Conservation (phyloP, 2,797 vertebrate species). For the Mycteria americana region DNA sequence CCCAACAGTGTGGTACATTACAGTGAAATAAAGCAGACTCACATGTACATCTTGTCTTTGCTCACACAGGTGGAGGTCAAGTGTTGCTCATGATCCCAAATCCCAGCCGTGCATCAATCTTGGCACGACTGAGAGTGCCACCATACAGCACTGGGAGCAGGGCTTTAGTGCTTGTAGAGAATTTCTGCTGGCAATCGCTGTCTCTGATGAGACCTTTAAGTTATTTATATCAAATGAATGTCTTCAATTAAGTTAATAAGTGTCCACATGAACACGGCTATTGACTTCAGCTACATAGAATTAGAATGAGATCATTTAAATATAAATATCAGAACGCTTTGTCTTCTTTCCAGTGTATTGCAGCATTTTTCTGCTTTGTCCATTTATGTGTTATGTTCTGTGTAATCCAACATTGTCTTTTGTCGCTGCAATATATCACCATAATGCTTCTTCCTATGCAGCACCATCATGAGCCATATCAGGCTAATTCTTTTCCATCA, state of each 20-base stretch:
- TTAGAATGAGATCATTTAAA: background rate
- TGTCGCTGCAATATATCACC: background rate
- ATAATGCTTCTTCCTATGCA: background rate
- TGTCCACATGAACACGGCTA: background rate
- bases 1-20: background rate
- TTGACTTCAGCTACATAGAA: background rate
- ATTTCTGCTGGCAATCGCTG: background rate
- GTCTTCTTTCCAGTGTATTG: background rate
- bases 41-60: background rate
- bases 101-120: background rate
- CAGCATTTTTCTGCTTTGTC: slow-evolving; percentile 12
- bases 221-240: background rate
- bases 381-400: background rate
- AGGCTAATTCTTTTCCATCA: slow-evolving; percentile 37
- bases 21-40: background rate
- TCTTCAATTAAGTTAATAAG: background rate
- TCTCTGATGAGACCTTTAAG: background rate
- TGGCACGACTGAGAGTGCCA: background rate
- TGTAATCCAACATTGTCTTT: background rate
- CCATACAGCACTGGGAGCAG: background rate
- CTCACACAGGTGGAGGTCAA: background rate
- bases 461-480: background rate
- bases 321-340: background rate
- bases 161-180: background rate
- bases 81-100: background rate